Evolutionary conservation across 2,888 invertebrate genomes (phyloP).

Genomic region (Hemistola chrysoprasaria): DNA sequence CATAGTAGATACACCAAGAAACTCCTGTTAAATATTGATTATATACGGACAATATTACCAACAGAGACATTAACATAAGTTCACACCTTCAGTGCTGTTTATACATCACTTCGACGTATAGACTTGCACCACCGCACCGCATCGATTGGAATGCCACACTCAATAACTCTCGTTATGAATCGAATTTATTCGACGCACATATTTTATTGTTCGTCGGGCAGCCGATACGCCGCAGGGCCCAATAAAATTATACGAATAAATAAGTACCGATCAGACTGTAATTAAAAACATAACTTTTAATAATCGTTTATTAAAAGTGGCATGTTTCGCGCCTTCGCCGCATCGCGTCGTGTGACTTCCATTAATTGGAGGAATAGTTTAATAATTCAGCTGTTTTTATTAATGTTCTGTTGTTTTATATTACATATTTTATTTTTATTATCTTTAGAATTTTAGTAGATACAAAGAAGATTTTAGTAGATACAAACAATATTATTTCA

Average conservation of each 20-base stretch:
- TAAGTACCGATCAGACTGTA: constrained; percentile 71
- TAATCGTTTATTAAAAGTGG: constrained; percentile 77
- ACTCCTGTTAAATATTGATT: no score
- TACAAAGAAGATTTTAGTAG: no score
- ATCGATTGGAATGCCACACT: constrained; percentile 61
- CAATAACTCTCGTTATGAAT: constrained; percentile 76
- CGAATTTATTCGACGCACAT: constrained; percentile 74
- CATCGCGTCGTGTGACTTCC: constrained; percentile 28
- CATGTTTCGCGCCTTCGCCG: constrained; percentile 66
- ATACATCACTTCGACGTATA: constrained; percentile 23
- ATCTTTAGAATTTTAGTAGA: no score
- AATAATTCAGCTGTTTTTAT: constrained; percentile 16
- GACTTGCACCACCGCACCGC: no score
- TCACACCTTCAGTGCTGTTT: constrained; percentile 7
- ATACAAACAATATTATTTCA: no score
- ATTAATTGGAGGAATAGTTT: constrained; percentile 23
- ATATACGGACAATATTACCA: constrained; percentile 9
- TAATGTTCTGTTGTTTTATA: not conserved
- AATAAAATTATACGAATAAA: constrained; percentile 80
- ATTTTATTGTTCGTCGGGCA: constrained; percentile 65
- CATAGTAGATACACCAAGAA: no score
- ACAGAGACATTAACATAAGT: constrained; percentile 17
- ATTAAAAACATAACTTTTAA: constrained; percentile 82
- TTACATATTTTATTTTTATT: no score
- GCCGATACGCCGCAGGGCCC: constrained; percentile 68